Evolutionary conservation across 1,140 invertebrate species (phyloP), one percentile per base, ranked within the genome.

Genomic region (Temnothorax longispinosus): DNA sequence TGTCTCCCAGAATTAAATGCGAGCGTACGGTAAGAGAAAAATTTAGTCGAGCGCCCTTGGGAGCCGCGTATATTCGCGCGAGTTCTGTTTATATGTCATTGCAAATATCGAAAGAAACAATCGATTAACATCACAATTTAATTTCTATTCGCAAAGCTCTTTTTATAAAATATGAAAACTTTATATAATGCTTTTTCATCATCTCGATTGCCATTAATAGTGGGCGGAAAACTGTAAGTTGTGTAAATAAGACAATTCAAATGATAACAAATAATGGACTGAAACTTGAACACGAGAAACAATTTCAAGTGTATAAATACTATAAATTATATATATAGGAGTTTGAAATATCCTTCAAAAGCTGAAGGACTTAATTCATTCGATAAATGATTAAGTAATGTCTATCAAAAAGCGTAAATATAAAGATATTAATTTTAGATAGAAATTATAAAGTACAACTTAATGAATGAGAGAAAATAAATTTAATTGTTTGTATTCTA

Each of bases 1-100:
- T 92, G 89, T 92, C 91, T 93, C 89, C 87, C 89, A 88, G 88
- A 90, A 87, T 87, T 90, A 86, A 78, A 87, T 90, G 69, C 87
- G 75, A 88, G 41, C 60, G 62, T 65, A 44, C 54, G 69, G n/a
- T 13, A 44, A 21, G 41, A 84, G 54, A 84, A 84, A 84, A 84
- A 74, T 84, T 84, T 47, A 60, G 56, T 74, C 80, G 80, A 84
- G 47, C 54, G n/a, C 32, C 69, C 44, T 62, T 75, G 27, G 54
- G 27, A 84, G 75, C 0, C 18, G 54, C 2, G 35, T 1, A 4
- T 58, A 74, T 60, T 15, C 41, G 44, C 27, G 18, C 54, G 32
- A 60, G 2, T 60, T 27, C 7, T 13, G n/a, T 74, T 58, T 75
- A 21, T 74, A 27, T 82, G 47, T 6, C n/a, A 21, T 18, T 27